Base-by-base conservation (phyloP, 2,113 vertebrate genomes). In the Megaceryle torquata region DNA sequence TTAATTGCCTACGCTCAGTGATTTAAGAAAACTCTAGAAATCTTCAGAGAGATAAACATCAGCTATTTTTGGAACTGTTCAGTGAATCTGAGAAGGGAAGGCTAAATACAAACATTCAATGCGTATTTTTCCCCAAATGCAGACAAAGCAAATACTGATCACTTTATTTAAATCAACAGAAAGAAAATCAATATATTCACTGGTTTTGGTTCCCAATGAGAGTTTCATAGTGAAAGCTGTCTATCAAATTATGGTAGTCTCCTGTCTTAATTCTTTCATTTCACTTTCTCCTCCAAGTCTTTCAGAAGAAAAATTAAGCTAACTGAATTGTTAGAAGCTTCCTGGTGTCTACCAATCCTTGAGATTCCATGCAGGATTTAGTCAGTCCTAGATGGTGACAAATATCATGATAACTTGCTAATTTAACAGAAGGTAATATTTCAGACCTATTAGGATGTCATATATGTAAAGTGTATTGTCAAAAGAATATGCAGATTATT, bases 1-100 rank as follows among this genome's bases (percentile, higher is more conserved):
- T 91, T 94, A 94, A 95, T 92, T 93, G 86, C 44, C 10, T 89
- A 61, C 89, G 53, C 43, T 81, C 59, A 25, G 81, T 93, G 93
- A 95, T 93, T 97, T 89, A 96, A 59, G 3, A 51, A 94, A 96
- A 89, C 28, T 86, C 26, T 61, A 78, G 11, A 31, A 78, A 86
- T 91, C 87, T 94, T 93, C 61, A 59, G 74, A 41, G 68, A 94
- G 76, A 85, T 54, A 86, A 96, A 87, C 24, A 71, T 82, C 69
- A 93, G 43, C 53, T 91, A 79, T 95, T 96, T 93, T 63, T 88
- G 78, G 68, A 94, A 80, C 31, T 93, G 71, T 25, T 57, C 54
- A 91, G 63, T 72, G 69, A 88, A 81, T 94, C 46, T 76, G 76
- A 88, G 70, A 83, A 95, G 7, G 37, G 29, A 13, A 80, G 8